These are phyloP conservation scores for Notocelia uddmanniana DNA, from an alignment of 2,888 invertebrate genomes.

Conservation along the genomic window DNA sequence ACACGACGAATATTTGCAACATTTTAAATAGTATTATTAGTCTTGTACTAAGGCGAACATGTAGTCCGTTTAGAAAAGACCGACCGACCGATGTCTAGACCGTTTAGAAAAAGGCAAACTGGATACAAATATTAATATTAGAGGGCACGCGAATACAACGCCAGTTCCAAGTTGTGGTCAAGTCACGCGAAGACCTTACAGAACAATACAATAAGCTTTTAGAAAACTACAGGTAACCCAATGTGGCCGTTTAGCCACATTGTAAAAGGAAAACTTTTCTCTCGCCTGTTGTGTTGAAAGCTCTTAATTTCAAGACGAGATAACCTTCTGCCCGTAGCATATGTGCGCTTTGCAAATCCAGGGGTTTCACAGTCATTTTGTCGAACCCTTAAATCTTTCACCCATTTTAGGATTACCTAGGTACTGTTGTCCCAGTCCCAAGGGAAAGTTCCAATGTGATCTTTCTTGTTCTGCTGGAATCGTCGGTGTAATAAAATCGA, in stretches of 20 bases:
- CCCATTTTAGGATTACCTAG: not conserved
- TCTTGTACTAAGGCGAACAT: not conserved
- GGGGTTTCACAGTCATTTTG: not conserved
- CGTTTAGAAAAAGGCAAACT: not conserved
- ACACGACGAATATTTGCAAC: too few species aligned
- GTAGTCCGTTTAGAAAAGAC: not conserved
- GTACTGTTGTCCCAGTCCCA: not conserved
- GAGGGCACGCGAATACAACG: not conserved
- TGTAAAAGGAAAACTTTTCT: not conserved
- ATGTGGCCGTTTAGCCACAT: too few species aligned
- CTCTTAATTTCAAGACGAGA: not conserved
- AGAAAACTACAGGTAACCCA: not conserved
- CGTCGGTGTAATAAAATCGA: too few species aligned
- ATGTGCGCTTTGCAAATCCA: not conserved
- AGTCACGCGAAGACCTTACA: not conserved
- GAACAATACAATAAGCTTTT: not conserved
- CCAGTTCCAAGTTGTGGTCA: not conserved
- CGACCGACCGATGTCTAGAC: too few species aligned
- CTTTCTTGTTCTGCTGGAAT: too few species aligned
- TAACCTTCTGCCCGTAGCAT: not conserved
- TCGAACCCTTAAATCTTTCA: not conserved
- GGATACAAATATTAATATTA: not conserved
- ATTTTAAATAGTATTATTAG: too few species aligned
- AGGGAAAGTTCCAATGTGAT: not conserved
- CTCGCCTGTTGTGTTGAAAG: not conserved